Evolutionary conservation across 2,888 invertebrate species (phyloP), one percentile per base, ranked within the genome.

Genomic region (Pteria penguin): DNA sequence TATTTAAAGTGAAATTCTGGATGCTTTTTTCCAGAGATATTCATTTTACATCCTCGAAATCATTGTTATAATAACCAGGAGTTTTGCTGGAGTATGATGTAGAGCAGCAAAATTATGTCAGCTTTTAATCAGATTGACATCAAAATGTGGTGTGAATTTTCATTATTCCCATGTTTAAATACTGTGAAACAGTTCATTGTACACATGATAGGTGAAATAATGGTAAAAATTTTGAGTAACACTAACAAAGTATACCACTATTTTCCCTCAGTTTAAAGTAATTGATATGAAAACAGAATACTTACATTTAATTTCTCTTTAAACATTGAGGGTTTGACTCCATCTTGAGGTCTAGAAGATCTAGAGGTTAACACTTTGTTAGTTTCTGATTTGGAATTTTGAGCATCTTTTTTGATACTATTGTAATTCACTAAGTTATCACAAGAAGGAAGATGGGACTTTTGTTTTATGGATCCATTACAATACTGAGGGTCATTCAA

Each of bases 281-380:
- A n/a, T n/a, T n/a, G n/a, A n/a, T n/a, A n/a, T n/a, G 18, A 45
- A 45, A 45, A 45, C 18, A 18, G 18, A 45, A 72, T 58, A 67
- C 83, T 84, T 82, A 88, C 89, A 68, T 84, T 83, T 76, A 87
- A 84, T 72, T 86, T 86, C 31, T 88, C 87, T 73, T 85, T 88
- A 73, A 89, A 89, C 70, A 83, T 84, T 18, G 76, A 65, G 27
- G 88, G 88, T 65, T 84, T 84, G 11, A 88, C 84, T 31, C 87
- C 88, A 55, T 84, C 82, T 45, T 81, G 82, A 4, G 65, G 58
- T 26, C 69, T 72, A 3, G 67, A 75, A 4, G 65, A 58, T 26
- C 69, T 72, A 3, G 67, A 75, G 14, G 72, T 45, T 11, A 55
- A 18, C 26, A 55, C 52, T 8, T 62, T 68, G 27, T 63, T 45